Conservation (phyloP, 2,888 invertebrate genomes). For the Pasiphila rectangulata region DNA sequence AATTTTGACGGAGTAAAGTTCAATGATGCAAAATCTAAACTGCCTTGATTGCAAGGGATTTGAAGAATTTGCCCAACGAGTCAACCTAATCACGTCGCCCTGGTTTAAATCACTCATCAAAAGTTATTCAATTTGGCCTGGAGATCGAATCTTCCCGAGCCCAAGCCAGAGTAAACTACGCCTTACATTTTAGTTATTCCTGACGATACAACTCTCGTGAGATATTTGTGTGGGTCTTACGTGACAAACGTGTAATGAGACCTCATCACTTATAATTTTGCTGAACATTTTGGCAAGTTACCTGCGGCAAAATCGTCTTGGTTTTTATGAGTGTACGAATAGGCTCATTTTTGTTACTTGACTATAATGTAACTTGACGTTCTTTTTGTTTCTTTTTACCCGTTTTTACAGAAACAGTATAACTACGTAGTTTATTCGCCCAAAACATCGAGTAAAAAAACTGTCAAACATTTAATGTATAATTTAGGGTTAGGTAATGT, state of each 20-base stretch:
- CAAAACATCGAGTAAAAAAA: too few species aligned
- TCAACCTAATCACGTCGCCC: neutral
- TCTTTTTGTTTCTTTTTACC: neutral
- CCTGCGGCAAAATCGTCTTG: slow-evolving; percentile 11
- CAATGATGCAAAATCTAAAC: too few species aligned
- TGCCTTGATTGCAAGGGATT: too few species aligned
- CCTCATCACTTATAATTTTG: slow-evolving; percentile 28
- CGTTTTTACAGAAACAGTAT: too few species aligned
- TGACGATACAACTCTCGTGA: slow-evolving; percentile 28
- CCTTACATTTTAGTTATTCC: slow-evolving; percentile 8
- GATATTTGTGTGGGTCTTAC: slow-evolving; percentile 37
- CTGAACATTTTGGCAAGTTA: slow-evolving; percentile 16
- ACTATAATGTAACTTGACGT: neutral
- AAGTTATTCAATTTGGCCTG: neutral
- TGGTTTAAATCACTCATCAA: neutral
- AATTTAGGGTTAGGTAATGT: neutral
- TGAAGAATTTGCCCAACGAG: too few species aligned
- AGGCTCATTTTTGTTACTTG: slow-evolving; percentile 6
- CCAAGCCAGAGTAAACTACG: neutral
- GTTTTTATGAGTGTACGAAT: slow-evolving; percentile 18
- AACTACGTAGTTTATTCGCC: too few species aligned
- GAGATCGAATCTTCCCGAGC: neutral
- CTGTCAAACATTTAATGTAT: neutral
- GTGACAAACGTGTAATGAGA: slow-evolving; percentile 53
- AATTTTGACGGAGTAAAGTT: too few species aligned